phyloP scores from a whole-genome alignment of 1,140 invertebrate genomes.

The Agraylea sexmaculata region DNA sequence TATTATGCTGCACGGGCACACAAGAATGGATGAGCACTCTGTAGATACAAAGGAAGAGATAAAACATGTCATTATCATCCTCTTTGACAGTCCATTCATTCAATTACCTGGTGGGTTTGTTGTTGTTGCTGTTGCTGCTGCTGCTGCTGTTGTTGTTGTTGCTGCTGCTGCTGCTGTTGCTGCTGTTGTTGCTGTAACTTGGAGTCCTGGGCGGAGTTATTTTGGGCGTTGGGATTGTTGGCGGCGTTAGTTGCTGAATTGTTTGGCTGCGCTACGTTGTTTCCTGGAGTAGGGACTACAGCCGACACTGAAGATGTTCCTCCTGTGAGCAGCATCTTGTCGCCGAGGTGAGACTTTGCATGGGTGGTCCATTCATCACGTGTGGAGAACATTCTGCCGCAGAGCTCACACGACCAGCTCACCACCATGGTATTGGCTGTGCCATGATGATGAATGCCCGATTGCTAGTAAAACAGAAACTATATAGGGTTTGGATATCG shows the following conservation, averaged over 20 bases:
- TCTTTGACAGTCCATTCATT: too few relatives aligned
- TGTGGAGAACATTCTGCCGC: conserved; percentile 52
- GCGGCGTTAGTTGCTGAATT: conserved; percentile 25
- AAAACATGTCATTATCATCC: too few relatives aligned
- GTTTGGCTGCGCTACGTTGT: conserved; percentile 28
- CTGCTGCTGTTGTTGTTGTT: conserved; percentile 34
- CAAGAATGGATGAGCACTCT: too few relatives aligned
- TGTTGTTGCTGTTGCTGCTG: conserved; percentile 22
- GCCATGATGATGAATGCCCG: conserved; percentile 19
- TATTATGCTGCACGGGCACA: too few relatives aligned
- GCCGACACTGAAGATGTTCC: conserved; percentile 10
- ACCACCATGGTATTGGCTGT: conserved; percentile 30
- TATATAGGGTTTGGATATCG: conserved; percentile 20
- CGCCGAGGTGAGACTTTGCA: conserved; percentile 54
- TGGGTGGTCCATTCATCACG: conserved; percentile 65
- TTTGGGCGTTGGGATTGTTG: conserved; percentile 26
- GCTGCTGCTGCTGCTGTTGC: conserved; percentile 34
- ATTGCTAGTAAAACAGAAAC: conserved; percentile 22
- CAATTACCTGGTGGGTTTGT: conserved; percentile 20
- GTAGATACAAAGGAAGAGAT: too few relatives aligned
- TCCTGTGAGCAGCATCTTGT: conserved; percentile 33
- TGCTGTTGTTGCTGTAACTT: conserved; percentile 38
- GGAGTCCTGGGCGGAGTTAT: conserved; percentile 30
- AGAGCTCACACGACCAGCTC: conserved; percentile 60
- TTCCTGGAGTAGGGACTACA: conserved; percentile 10